Conservation (phyloP, 2,113 vertebrate genomes). For the Passer montanus region DNA sequence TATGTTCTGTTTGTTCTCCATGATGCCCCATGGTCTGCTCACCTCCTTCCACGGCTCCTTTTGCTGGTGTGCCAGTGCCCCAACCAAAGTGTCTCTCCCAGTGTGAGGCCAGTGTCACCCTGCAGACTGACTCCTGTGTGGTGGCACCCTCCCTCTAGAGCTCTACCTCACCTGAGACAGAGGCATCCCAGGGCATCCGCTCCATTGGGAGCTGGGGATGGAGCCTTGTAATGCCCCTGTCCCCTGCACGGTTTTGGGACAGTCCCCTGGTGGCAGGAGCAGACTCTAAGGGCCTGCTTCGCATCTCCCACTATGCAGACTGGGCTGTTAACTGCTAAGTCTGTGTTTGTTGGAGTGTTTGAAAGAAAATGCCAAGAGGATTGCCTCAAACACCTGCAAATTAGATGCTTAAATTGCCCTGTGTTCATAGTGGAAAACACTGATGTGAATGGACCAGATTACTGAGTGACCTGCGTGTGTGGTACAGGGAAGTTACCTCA, state of each 20-base stretch:
- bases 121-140: not conserved
- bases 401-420: not conserved
- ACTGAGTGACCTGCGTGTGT: not conserved
- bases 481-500: not conserved
- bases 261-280: not conserved
- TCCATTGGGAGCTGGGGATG: not conserved
- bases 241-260: not conserved
- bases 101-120: not conserved
- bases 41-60: not conserved
- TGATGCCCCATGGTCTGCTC: not conserved
- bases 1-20: not conserved
- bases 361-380: not conserved
- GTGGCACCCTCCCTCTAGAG: not conserved
- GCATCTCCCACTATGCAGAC: not conserved
- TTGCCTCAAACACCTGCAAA: not conserved
- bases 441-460: not conserved
- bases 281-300: not conserved
- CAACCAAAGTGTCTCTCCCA: fast-evolving
- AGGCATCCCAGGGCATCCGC: not conserved
- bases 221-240: not conserved
- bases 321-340: not conserved
- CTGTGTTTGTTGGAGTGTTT: not conserved
- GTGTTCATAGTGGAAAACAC: not conserved
- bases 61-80: not conserved
- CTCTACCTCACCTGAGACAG: not conserved